These are phyloP conservation scores for Neodiprion fabricii DNA, from an alignment of 1,140 invertebrate species.

Conservation along the genomic window DNA sequence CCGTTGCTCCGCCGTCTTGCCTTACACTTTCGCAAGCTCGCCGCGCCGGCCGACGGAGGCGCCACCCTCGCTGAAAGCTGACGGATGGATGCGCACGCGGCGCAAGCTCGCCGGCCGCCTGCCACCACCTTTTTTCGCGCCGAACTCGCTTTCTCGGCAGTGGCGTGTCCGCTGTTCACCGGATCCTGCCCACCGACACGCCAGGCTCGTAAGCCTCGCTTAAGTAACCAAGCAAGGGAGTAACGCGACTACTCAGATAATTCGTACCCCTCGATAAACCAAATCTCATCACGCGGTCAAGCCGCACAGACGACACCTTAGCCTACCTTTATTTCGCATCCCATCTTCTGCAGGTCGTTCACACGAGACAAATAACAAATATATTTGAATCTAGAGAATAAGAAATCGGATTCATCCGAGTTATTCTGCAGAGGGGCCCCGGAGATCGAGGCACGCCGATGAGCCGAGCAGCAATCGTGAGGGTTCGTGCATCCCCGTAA, in stretches of 20 bases:
- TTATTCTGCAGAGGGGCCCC: no score
- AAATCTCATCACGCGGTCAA: background rate
- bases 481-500: background rate
- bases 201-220: background rate
- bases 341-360: background rate
- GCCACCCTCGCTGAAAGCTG: background rate
- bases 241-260: background rate
- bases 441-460: background rate
- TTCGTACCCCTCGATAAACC: background rate
- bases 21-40: background rate
- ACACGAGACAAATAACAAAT: background rate
- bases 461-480: background rate
- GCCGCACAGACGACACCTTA: background rate
- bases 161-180: background rate
- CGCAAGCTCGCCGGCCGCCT: background rate
- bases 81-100: background rate
- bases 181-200: background rate
- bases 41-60: slow-evolving; percentile 14
- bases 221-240: background rate
- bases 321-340: background rate
- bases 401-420: no score
- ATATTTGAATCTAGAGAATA: no score
- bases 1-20: background rate
- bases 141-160: background rate
- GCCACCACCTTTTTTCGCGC: background rate